Conservation (phyloP, 2,113 vertebrate species). For the Poeciliopsis turrubarensis region DNA sequence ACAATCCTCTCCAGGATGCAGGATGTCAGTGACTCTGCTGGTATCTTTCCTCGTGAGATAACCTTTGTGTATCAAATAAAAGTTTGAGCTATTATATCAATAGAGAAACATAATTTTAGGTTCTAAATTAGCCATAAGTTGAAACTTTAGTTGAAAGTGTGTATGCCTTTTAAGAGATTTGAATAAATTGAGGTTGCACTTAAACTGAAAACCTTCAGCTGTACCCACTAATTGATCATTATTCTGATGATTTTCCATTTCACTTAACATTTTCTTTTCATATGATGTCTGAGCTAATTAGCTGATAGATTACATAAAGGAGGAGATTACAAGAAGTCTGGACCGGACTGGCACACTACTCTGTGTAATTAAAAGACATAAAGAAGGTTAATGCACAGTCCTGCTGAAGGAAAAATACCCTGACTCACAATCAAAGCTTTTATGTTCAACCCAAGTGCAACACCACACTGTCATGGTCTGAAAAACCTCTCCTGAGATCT, state of each 20-base stretch:
- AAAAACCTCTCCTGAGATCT: conserved; percentile 23
- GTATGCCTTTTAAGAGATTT: neutral
- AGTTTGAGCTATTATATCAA: neutral
- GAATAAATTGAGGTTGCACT: neutral
- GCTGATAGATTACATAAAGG: neutral
- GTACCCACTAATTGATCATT: neutral
- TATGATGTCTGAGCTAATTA: conserved; percentile 32
- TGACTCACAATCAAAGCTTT: conserved; percentile 15
- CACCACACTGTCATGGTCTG: neutral
- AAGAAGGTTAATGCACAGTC: conserved; percentile 46
- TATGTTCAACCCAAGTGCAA: conserved; percentile 4
- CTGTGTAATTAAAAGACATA: conserved; percentile 25
- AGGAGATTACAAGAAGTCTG: conserved; percentile 14
- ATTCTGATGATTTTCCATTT: neutral
- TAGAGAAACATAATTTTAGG: neutral
- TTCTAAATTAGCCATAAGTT: neutral
- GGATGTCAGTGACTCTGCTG: neutral
- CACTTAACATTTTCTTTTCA: conserved; percentile 3
- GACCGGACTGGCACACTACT: neutral
- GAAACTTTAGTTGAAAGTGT: neutral
- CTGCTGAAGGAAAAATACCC: conserved; percentile 25
- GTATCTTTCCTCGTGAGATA: no score
- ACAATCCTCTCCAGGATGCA: neutral
- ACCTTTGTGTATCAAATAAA: no score
- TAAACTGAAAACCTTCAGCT: neutral